Conservation (phyloP, 2,797 vertebrate species). For the Diglossa cyanea region DNA sequence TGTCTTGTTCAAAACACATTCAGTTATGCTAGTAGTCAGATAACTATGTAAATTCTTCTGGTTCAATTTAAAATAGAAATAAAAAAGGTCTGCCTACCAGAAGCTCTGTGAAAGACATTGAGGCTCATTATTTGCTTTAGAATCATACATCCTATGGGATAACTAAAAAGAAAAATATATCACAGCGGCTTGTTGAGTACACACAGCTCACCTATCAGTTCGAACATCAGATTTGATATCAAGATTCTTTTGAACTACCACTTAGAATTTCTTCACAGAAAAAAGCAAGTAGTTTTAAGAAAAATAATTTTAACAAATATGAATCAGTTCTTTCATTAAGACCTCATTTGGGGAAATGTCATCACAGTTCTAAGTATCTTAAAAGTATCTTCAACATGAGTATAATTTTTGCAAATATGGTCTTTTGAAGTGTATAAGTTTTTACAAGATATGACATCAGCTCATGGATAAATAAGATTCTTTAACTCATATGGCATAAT, state of each 20-base stretch:
- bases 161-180: not conserved
- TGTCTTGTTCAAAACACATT: not conserved
- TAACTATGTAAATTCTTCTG: not conserved
- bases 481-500: not conserved
- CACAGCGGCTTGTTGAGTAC: not conserved
- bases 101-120: not conserved
- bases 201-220: not conserved
- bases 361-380: not conserved
- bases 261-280: not conserved
- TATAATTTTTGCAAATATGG: not conserved
- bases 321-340: constrained; percentile 24
- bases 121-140: not conserved
- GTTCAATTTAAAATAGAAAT: not conserved
- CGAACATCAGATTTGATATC: not conserved
- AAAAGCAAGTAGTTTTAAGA: not conserved
- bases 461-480: not conserved
- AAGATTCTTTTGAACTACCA: not conserved
- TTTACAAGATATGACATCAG: not conserved
- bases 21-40: not conserved
- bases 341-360: not conserved
- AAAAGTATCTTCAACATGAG: not conserved
- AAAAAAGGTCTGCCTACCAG: not conserved
- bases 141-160: not conserved
- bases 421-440: not conserved
- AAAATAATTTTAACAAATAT: not conserved